Percentiles rank a stretch among this genome's conserved stretches.
phyloP scores from a whole-genome alignment of 2,888 invertebrate genomes.

The Lamellibrachia columna region DNA sequence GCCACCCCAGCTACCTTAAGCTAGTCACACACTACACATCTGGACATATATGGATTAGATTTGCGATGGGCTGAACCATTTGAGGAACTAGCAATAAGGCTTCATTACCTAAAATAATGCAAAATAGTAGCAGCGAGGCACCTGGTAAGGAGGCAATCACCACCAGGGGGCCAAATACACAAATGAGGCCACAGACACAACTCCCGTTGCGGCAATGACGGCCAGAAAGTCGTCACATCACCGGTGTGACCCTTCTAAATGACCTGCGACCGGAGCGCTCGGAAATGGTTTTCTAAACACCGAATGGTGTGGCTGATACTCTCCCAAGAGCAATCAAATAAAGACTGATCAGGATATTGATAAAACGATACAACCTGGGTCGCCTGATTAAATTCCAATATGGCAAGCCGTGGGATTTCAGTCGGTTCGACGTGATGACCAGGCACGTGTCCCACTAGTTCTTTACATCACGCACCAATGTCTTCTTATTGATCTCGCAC shows the following conservation, averaged over 20 bases:
- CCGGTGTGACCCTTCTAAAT: neutral
- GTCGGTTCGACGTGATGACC: neutral
- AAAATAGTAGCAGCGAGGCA: neutral
- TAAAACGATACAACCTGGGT: conserved; percentile 4
- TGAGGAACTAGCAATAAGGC: neutral
- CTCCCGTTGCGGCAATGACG: neutral
- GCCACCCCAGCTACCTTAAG: too few species aligned
- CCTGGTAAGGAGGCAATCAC: neutral
- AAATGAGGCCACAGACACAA: neutral
- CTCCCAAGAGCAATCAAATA: conserved; percentile 5
- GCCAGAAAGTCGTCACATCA: neutral
- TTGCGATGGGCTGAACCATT: too few species aligned
- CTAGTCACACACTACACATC: too few species aligned
- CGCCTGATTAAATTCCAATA: conserved; percentile 16
- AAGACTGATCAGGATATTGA: conserved; percentile 4
- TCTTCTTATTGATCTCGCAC: neutral
- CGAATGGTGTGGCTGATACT: neutral
- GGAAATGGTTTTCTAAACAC: conserved; percentile 2
- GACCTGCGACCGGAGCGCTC: neutral
- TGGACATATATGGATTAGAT: too few species aligned
- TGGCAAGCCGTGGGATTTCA: neutral
- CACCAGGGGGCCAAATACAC: neutral
- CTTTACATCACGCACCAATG: neutral
- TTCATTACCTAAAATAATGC: neutral
- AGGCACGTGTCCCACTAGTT: neutral